These are phyloP conservation scores for Phyllotreta striolata DNA, from an alignment of 2,888 invertebrate genomes.

Conservation along the genomic window DNA sequence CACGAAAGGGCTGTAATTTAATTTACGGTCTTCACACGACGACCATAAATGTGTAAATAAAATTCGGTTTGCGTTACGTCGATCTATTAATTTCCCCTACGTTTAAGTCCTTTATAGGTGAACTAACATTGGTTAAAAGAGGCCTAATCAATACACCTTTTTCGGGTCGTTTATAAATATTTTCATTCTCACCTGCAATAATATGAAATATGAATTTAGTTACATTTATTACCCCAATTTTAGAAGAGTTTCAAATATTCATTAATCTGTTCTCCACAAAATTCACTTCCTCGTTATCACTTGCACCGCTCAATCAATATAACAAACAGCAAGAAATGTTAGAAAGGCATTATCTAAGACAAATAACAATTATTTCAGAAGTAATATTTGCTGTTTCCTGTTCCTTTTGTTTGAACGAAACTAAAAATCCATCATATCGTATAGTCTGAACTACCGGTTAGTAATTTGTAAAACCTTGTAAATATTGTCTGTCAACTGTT, in stretches of 20 bases:
- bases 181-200: too few relatives aligned
- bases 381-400: constrained; percentile 16
- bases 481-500: constrained; percentile 44
- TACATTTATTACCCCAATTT: too few relatives aligned
- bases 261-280: too few relatives aligned
- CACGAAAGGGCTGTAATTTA: constrained; percentile 37
- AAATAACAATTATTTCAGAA: constrained; percentile 12
- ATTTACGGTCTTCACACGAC: constrained; percentile 40
- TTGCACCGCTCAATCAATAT: neutral
- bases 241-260: too few relatives aligned
- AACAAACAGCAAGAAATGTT: neutral
- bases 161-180: too few relatives aligned
- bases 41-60: constrained; percentile 33
- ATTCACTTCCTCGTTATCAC: too few relatives aligned
- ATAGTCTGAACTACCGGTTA: constrained; percentile 35
- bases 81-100: too few relatives aligned
- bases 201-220: too few relatives aligned
- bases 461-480: constrained; percentile 37
- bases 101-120: too few relatives aligned
- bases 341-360: constrained; percentile 6
- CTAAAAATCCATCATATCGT: constrained; percentile 20
- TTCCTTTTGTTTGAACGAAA: constrained; percentile 25
- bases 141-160: too few relatives aligned
- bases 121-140: too few relatives aligned
- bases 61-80: constrained; percentile 3